A percentile compares a stretch with the other conserved stretches of the same genome.
Evolutionary conservation across 2,113 vertebrate species (phyloP).

Genomic region (Thunnus thynnus): DNA sequence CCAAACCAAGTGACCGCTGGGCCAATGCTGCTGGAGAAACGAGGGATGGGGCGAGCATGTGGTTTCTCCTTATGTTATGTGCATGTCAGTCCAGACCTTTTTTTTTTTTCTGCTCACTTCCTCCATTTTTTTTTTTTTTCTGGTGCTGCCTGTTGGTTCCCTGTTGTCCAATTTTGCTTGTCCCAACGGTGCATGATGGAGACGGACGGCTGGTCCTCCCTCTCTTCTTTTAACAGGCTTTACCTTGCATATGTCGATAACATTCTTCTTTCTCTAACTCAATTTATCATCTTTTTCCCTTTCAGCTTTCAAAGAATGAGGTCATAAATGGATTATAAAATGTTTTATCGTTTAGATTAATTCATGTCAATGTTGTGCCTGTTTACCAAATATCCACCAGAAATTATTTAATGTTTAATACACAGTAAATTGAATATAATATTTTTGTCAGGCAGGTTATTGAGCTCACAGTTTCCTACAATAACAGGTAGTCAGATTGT

Average conservation of each 20-base stretch:
- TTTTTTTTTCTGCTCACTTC: conserved; percentile 28
- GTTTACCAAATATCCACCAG: background rate
- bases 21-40: conserved; percentile 36
- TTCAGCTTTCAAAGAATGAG: conserved; percentile 61
- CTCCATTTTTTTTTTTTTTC: conserved; percentile 46
- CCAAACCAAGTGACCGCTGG: conserved; percentile 30
- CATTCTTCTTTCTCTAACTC: conserved; percentile 39
- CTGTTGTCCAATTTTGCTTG: conserved; percentile 61
- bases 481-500: conserved; percentile 27
- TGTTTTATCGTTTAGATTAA: conserved; percentile 18
- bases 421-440: background rate
- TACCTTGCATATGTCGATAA: conserved; percentile 55
- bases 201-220: conserved; percentile 45
- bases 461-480: conserved; percentile 39
- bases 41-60: conserved; percentile 70
- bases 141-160: conserved; percentile 50
- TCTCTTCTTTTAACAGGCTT: conserved; percentile 56
- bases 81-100: conserved; percentile 76
- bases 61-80: conserved; percentile 69
- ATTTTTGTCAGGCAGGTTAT: conserved; percentile 8
- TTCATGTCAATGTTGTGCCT: background rate
- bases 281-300: conserved; percentile 57
- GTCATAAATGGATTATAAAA: conserved; percentile 31
- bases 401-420: background rate
- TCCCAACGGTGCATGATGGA: conserved; percentile 76